A percentile compares a stretch with the other conserved stretches of the same genome.
Evolutionary conservation across 2,888 invertebrate species (phyloP).

Genomic region (Abrostola triplasia): DNA sequence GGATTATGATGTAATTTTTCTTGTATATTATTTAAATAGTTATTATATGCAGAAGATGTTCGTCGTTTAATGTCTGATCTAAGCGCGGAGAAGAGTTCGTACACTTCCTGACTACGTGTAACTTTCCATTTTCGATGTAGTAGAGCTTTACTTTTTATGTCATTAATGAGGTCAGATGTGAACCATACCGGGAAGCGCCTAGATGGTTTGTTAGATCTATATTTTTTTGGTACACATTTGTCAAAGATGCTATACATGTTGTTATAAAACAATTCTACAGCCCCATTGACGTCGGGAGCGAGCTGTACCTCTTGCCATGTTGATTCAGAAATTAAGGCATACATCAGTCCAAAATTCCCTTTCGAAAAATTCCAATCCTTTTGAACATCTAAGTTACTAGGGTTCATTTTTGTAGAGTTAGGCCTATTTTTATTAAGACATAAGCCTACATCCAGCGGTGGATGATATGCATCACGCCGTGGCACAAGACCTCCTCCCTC

Average conservation of each 20-base stretch:
- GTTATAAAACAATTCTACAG: slow-evolving; percentile 3
- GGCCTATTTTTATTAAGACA: background rate
- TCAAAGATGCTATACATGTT: slow-evolving; percentile 7
- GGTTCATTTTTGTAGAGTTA: background rate
- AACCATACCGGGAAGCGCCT: slow-evolving; percentile 5
- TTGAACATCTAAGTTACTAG: background rate
- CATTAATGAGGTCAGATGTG: background rate
- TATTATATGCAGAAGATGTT: background rate
- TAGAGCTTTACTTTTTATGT: slow-evolving; percentile 2
- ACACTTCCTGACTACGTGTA: background rate
- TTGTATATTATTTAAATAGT: background rate
- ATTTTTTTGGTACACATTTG: slow-evolving; percentile 6
- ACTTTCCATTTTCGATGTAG: slow-evolving; percentile 5
- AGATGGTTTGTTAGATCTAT: background rate
- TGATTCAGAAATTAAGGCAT: background rate
- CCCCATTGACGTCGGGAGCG: background rate
- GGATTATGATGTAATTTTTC: background rate
- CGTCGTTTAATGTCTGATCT: background rate
- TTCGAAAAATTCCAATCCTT: slow-evolving; percentile 1
- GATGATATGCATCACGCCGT: slow-evolving; percentile 1
- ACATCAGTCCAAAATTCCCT: background rate
- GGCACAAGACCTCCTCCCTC: slow-evolving; percentile 3
- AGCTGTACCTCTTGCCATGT: background rate
- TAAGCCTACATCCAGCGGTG: background rate
- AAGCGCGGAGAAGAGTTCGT: background rate